Evolutionary conservation across 2,113 vertebrate genomes (phyloP), one percentile per base, ranked within the genome.

Genomic region (Oncorhynchus nerka): DNA sequence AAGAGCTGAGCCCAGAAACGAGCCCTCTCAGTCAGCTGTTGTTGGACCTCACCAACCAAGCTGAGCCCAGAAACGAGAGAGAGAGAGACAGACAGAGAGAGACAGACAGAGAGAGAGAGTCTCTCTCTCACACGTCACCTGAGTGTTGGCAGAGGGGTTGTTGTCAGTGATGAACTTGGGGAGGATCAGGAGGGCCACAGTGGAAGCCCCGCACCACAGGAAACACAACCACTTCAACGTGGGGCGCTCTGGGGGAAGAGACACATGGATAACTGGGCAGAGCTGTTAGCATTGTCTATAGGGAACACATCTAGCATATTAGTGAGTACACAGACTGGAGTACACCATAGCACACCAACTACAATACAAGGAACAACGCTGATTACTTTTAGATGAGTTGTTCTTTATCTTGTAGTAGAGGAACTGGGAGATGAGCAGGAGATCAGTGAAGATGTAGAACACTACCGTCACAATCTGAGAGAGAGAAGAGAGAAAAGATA

Each of bases 341-440:
- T 1, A 55, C 51, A 55, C 51, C 5, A 19, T 4, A 3, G 15
- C 15, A 55, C 51, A 55, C 51, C 4, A 19, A 16, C 15, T 55
- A 55, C 3, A 55, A 55, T 19, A 4, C 51, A 55, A 19, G 4
- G 16, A 55, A 19, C 51, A 19, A 19, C 5, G 1, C 51, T 13
- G 51, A 13, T 19, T 90, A 91, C 83, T 76, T 89, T 83, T 91
- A 82, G 71, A 78, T 77, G 89, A 92, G 68, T 74, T 85, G 75
- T 93, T 94, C 77, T 93, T 94, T 75, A 95, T 86, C 71, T 94
- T 92, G 15, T 89, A 91, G 81, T 91, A 90, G 55, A 83, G 66
- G 78, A 93, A 94, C 76, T 90, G 85, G 28, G 92, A 94, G 68
- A 91, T 86, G 81, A 88, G 87, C 65, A 91, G 87, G 70, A 90